phyloP scores from a whole-genome alignment of 1,140 invertebrate species.

The Diachasma alloeum region DNA sequence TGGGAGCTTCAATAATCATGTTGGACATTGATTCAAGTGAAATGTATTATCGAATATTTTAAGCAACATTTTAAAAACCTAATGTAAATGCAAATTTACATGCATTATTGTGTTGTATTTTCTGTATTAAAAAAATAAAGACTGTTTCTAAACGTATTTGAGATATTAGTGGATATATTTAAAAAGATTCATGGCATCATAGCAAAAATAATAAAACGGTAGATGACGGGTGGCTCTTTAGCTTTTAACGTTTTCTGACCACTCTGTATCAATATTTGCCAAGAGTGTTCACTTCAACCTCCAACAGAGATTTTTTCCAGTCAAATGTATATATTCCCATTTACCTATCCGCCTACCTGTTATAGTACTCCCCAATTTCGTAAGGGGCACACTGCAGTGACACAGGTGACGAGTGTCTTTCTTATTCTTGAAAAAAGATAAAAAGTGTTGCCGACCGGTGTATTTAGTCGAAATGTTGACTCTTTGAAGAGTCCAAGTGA shows the following conservation, averaged over 20 bases:
- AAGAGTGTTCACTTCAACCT: neutral
- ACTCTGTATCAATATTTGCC: conserved; percentile 24
- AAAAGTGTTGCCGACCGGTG: conserved; percentile 30
- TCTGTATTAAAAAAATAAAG: no score
- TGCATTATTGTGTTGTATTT: no score
- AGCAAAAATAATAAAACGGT: conserved; percentile 9
- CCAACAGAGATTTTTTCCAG: neutral
- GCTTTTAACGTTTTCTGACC: conserved; percentile 28
- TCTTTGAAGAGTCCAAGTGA: neutral
- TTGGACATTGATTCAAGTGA: no score
- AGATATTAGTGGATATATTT: neutral
- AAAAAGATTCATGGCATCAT: no score
- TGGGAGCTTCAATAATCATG: no score
- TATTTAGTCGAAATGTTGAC: conserved; percentile 8
- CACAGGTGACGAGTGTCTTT: neutral
- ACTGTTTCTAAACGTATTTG: no score
- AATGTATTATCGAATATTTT: no score
- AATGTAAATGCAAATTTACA: no score
- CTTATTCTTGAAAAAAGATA: conserved; percentile 14
- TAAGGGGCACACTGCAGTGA: neutral
- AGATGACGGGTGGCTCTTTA: conserved; percentile 17
- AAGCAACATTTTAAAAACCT: no score
- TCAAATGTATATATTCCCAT: neutral
- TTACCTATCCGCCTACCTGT: conserved; percentile 19
- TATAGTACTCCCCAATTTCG: neutral